phyloP scores from a whole-genome alignment of 2,113 vertebrate species.

The Ciconia boyciana region DNA sequence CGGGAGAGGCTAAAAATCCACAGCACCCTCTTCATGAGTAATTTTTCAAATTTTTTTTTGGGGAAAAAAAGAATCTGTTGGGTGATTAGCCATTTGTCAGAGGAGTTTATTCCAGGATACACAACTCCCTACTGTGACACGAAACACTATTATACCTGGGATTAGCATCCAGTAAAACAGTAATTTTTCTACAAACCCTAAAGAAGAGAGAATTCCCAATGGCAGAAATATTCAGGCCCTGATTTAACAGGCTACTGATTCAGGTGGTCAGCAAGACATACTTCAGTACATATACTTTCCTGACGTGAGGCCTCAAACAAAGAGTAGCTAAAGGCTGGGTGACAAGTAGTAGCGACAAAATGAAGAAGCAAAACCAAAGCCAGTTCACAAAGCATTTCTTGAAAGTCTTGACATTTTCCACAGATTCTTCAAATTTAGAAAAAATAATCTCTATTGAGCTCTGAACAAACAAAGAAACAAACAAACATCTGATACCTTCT shows the following conservation, averaged over 20 bases:
- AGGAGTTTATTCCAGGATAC: not conserved
- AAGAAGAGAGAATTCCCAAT: not conserved
- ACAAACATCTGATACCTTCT: conserved; percentile 81
- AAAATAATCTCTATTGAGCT: not conserved
- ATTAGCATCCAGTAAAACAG: not conserved
- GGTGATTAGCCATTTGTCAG: too few species aligned
- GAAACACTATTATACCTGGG: not conserved
- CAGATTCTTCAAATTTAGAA: not conserved
- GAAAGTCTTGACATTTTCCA: not conserved
- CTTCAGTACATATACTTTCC: too few species aligned
- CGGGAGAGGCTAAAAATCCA: not conserved
- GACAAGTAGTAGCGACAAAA: not conserved
- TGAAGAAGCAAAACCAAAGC: not conserved
- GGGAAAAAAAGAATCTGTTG: not conserved
- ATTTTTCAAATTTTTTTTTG: not conserved
- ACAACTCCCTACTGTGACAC: not conserved
- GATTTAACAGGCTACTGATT: not conserved
- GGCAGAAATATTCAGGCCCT: not conserved
- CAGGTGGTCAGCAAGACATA: too few species aligned
- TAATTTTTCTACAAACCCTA: not conserved
- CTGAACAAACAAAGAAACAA: not conserved
- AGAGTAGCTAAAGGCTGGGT: not conserved
- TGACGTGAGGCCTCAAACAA: not conserved
- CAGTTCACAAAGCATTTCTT: not conserved
- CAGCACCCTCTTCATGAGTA: not conserved